Conservation (phyloP, 2,888 invertebrate species). For the Morpho deidamia region DNA sequence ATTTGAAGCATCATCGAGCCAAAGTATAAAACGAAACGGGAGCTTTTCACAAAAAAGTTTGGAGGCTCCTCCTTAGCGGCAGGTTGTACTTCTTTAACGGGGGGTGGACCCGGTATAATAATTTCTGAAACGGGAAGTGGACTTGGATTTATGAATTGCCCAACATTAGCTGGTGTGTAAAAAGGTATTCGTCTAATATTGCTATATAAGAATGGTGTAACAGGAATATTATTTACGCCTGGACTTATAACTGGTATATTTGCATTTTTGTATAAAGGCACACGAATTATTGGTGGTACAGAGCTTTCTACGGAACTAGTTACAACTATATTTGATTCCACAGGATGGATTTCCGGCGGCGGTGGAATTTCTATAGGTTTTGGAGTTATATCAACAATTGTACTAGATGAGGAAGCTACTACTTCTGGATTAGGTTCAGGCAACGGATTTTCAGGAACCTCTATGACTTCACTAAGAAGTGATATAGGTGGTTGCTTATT, state of each 20-base stretch:
- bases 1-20: slow-evolving; percentile 54
- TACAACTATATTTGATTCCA: slow-evolving; percentile 9
- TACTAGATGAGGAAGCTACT: slow-evolving; percentile 8
- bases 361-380: slow-evolving; percentile 9
- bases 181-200: slow-evolving; percentile 14
- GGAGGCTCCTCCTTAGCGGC: slow-evolving; percentile 21
- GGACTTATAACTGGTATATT: slow-evolving; percentile 6
- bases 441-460: neutral
- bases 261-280: slow-evolving; percentile 3
- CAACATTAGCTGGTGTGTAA: slow-evolving; percentile 1
- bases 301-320: slow-evolving; percentile 9
- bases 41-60: slow-evolving; percentile 36
- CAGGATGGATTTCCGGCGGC: slow-evolving; percentile 2
- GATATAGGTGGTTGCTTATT: neutral
- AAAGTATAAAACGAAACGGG: slow-evolving; percentile 46
- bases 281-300: slow-evolving; percentile 10
- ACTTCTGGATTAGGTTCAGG: slow-evolving; percentile 8
- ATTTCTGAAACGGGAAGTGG: slow-evolving; percentile 13
- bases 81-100: slow-evolving; percentile 15
- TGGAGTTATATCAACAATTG: slow-evolving; percentile 20
- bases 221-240: slow-evolving; percentile 3
- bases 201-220: slow-evolving; percentile 13
- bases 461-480: neutral
- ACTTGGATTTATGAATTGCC: slow-evolving; percentile 2
- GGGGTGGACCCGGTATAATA: slow-evolving; percentile 8